Evolutionary conservation across 2,797 vertebrate species (phyloP), one percentile per base, ranked within the genome.

Genomic region (Hybognathus amarus): DNA sequence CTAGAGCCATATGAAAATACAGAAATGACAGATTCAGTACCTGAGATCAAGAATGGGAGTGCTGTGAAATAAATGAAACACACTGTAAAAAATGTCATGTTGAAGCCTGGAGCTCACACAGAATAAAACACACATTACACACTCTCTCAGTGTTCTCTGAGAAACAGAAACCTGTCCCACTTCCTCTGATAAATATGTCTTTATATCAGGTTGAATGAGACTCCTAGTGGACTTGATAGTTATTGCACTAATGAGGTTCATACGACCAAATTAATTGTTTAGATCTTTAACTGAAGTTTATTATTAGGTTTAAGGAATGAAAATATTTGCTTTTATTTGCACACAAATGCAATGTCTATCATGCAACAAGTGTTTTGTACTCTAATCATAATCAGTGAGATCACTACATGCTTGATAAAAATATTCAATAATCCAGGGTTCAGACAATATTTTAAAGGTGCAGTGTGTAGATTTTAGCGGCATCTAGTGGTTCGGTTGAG

Each of bases 71-170:
- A 73, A 63, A 73, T 24, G 13, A 63, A 38, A 10, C 22, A 38
- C 7, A 73, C 24, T 47, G 42, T 63, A n/a, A n/a, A n/a, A 47
- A 81, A 71, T 38, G 8, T 50, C 79, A 81, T 50, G 18, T 8
- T 63, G 27, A 47, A 36, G 36, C 45, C n/a, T n/a, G n/a, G n/a
- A n/a, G n/a, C 56, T 68, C 71, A 52, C 1, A 7, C 6, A 61
- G 68, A 47, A 13, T 38, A 38, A 56, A 9, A 24, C 4, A 3
- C 11, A 20, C 22, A 7, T 5, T 38, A 33, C 1, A 68, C 12
- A 61, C 59, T 24, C 47, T 18, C 7, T 3, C 8, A 56, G 47
- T 42, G 30, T 22, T 56, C 33, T 76, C 20, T 76, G 30, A n/a
- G 36, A 76, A n/a, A 42, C 38, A 42, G 27, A 69, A n/a, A 20